A percentile compares a stretch with the other conserved stretches of the same genome.
phyloP scores from a whole-genome alignment of 2,113 vertebrate genomes.

The Otis tarda region DNA sequence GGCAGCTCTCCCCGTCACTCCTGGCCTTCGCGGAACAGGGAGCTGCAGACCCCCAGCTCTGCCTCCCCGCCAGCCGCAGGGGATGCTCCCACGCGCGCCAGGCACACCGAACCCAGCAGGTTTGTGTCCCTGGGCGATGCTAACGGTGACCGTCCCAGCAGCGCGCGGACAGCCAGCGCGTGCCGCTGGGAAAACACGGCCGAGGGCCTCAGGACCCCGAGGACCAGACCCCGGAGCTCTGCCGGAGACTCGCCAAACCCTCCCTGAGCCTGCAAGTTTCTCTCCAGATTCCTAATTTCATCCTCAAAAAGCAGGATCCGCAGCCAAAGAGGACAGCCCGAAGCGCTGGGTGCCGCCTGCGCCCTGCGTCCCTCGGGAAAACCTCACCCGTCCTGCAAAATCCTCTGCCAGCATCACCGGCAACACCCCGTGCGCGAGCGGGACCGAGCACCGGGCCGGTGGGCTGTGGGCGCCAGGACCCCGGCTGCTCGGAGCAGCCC shows the following conservation, averaged over 20 bases:
- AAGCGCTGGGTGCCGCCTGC: neutral
- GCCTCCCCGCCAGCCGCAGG: fast-evolving
- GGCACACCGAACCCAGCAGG: neutral
- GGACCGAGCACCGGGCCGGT: fast-evolving
- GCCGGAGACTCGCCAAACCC: neutral
- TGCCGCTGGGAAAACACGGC: neutral
- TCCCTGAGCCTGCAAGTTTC: neutral
- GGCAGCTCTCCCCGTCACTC: neutral
- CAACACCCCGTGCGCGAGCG: fast-evolving
- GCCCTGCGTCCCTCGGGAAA: neutral
- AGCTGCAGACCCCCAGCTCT: neutral
- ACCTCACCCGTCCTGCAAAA: neutral
- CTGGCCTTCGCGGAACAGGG: neutral
- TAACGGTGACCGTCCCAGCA: neutral
- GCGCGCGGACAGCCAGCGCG: neutral
- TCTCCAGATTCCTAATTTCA: too few relatives aligned
- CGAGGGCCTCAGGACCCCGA: neutral
- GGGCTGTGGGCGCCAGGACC: neutral
- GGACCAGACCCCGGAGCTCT: neutral
- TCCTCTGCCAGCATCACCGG: neutral
- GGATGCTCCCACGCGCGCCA: neutral
- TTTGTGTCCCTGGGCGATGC: neutral
- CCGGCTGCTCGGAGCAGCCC: neutral
- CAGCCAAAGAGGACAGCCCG: fast-evolving
- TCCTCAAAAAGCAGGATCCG: neutral